Conservation (phyloP, 1,140 invertebrate genomes). For the Neodiprion lecontei region DNA sequence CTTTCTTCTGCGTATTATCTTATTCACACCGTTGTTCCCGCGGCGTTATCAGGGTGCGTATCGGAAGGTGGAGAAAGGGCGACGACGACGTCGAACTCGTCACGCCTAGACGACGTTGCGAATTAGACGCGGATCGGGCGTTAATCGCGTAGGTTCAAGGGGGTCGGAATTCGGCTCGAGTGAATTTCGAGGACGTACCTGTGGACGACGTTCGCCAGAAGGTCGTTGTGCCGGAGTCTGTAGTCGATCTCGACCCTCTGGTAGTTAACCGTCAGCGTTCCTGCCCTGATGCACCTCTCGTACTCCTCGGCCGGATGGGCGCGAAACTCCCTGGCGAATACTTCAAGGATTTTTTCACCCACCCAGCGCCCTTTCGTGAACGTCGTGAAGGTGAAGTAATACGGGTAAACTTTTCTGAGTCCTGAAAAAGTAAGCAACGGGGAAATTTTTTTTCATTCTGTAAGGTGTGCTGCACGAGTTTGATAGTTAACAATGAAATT, state of each 20-base stretch:
- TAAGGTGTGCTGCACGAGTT: neutral
- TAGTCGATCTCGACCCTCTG: constrained; percentile 92
- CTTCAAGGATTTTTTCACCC: constrained; percentile 91
- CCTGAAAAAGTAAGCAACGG: constrained; percentile 67
- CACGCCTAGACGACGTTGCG: too few species aligned
- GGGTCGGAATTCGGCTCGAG: too few species aligned
- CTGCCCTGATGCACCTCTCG: constrained; percentile 87
- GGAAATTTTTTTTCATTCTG: neutral
- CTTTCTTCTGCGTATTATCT: too few species aligned
- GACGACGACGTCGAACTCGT: too few species aligned
- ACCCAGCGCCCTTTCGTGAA: constrained; percentile 98
- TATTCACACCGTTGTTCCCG: too few species aligned
- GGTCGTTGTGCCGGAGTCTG: constrained; percentile 91
- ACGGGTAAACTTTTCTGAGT: constrained; percentile 97
- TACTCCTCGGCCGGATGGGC: constrained; percentile 92
- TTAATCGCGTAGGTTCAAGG: too few species aligned
- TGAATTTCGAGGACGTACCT: constrained; percentile 68
- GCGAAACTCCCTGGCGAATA: constrained; percentile 92
- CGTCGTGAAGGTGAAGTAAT: constrained; percentile 97
- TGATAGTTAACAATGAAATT: neutral
- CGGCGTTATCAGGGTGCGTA: too few species aligned
- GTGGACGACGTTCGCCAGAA: constrained; percentile 93
- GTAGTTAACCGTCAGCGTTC: constrained; percentile 94
- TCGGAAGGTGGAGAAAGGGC: too few species aligned
- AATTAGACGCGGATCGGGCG: too few species aligned